Evolutionary conservation across 2,797 vertebrate genomes (phyloP).

Genomic region (Bradypodion ventrale): DNA sequence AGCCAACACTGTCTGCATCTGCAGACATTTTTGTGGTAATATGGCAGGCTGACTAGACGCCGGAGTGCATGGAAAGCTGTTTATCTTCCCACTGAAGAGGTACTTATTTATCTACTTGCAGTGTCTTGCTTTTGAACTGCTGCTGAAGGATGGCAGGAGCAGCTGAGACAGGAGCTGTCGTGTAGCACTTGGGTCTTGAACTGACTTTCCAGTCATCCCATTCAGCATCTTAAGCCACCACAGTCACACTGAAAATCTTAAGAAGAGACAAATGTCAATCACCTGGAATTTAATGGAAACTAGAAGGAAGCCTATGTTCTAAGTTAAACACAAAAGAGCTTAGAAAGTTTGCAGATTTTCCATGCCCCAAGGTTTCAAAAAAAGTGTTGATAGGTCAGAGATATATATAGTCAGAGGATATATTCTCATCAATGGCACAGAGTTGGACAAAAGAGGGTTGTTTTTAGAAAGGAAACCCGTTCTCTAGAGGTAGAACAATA

Average conservation of each 20-base stretch:
- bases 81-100: too few species aligned
- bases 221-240: too few species aligned
- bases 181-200: too few species aligned
- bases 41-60: too few species aligned
- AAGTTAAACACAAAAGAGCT: not conserved
- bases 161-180: too few species aligned
- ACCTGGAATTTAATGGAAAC: not conserved
- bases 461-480: not conserved
- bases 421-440: not conserved
- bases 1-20: too few species aligned
- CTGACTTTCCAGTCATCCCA: too few species aligned
- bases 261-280: not conserved
- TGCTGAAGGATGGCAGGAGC: too few species aligned
- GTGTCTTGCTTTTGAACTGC: too few species aligned
- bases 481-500: not conserved
- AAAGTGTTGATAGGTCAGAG: not conserved
- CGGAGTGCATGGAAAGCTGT: too few species aligned
- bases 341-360: not conserved
- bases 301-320: not conserved
- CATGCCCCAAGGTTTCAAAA: conserved; percentile 8
- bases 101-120: too few species aligned
- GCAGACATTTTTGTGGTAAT: too few species aligned
- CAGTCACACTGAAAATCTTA: not conserved
- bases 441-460: not conserved
- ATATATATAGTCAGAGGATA: not conserved